Base-by-base conservation (phyloP, 2,113 vertebrate species). In the Heptranchias perlo region DNA sequence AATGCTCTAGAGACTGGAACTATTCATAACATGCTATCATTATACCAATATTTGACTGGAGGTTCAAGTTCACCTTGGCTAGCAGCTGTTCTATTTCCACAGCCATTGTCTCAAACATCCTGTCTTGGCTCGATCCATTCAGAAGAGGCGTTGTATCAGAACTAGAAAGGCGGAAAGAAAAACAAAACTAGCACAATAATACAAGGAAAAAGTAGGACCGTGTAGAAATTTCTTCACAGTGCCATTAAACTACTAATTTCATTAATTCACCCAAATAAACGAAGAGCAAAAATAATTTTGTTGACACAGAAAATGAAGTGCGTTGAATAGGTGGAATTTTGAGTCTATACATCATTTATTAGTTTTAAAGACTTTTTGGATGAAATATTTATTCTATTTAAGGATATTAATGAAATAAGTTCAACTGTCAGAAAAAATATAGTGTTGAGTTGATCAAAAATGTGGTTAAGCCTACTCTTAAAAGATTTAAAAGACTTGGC, bases 61-160 rank as follows among this genome's bases (percentile, higher is more conserved):
- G 93, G 39, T 67, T 67, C 44, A 95, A 52, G 0, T 35, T 98
- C 97, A 99, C 99, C 98, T 99, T 99, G 89, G 98, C 98, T 97
- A 99, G 97, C 52, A 99, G 98, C 49, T 99, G 99, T 96, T 99
- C 99, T 96, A 99, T 99, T 97, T 99, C 99, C 97, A 99, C 99
- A 25, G 99, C 99, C 99, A 99, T 99, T 62, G 99, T 99, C 97
- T 99, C 99, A 98, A 99, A 99, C 99, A 99, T 99, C 97, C 99
- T 98, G 98, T 99, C 99, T 97, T 99, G 99, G 96, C 98, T 99
- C 7, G 99, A 99, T 97, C 99, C 99, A 97, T 99, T 99, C 96
- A 99, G 97, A 52, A 99, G 98, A 0, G 99, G 99, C 44, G 99
- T 99, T 94, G 99, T 99, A 96, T 99, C 99, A 52, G 99, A 99